A percentile compares a stretch with the other conserved stretches of the same genome.
These are phyloP conservation scores for Percopsis transmontana DNA, from an alignment of 2,113 vertebrate genomes.

Conservation along the genomic window DNA sequence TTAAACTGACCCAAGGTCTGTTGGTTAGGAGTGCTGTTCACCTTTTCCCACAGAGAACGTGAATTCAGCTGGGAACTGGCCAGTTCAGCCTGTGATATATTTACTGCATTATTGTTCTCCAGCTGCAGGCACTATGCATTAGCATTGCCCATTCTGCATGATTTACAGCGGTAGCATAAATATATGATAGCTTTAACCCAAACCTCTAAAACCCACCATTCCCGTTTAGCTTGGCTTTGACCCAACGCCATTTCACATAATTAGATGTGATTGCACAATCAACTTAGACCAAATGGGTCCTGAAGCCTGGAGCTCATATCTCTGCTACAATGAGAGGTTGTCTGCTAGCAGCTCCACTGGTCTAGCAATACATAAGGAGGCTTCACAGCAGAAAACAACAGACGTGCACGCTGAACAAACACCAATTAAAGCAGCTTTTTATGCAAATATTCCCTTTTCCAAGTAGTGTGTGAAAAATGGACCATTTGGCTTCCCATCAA, in stretches of 20 bases:
- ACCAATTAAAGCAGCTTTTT: conserved; percentile 32
- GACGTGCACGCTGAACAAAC: conserved; percentile 43
- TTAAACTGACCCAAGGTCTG: neutral
- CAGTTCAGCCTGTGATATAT: conserved; percentile 52
- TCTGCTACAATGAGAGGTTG: conserved; percentile 25
- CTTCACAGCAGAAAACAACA: conserved; percentile 14
- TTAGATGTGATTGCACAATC: conserved; percentile 70
- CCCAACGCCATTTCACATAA: conserved; percentile 66
- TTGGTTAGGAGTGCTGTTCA: conserved; percentile 7
- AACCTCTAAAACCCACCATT: conserved; percentile 51
- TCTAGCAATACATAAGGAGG: conserved; percentile 8
- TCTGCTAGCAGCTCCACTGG: conserved; percentile 12
- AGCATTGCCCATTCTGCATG: conserved; percentile 50
- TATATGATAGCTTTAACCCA: conserved; percentile 58
- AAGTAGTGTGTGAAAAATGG: conserved; percentile 34
- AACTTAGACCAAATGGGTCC: conserved; percentile 55
- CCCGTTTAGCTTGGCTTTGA: conserved; percentile 51
- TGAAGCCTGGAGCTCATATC: conserved; percentile 43
- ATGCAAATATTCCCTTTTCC: conserved; percentile 42
- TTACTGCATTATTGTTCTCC: conserved; percentile 48
- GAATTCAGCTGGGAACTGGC: conserved; percentile 8
- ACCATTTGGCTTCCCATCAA: conserved; percentile 37
- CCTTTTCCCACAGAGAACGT: conserved; percentile 1
- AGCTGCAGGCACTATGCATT: conserved; percentile 57
- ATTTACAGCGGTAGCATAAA: conserved; percentile 59